phyloP scores from a whole-genome alignment of 2,888 invertebrate species.

The Hydropsyche betteni region DNA sequence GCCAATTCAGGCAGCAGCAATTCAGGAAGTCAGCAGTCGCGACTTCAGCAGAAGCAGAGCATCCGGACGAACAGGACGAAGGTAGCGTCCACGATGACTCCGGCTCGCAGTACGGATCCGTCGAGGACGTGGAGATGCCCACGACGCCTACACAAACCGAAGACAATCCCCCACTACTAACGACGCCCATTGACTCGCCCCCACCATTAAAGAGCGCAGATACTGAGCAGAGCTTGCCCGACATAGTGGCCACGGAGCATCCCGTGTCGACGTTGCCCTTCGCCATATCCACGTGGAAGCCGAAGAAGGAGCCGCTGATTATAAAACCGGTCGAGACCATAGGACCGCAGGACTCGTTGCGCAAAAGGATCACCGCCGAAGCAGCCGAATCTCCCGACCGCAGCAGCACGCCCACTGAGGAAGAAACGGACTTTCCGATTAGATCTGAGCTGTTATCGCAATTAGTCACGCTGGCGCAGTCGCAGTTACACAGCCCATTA shows the following conservation, averaged over 20 bases:
- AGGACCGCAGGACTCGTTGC: slow-evolving; percentile 61
- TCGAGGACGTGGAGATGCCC: slow-evolving; percentile 50
- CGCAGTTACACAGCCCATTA: slow-evolving; percentile 59
- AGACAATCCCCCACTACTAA: slow-evolving; percentile 31
- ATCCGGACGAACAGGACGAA: slow-evolving; percentile 25
- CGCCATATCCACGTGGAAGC: slow-evolving; percentile 66
- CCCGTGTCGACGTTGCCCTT: slow-evolving; percentile 66
- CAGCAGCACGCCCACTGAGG: slow-evolving; percentile 54
- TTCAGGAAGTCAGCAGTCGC: slow-evolving; percentile 54
- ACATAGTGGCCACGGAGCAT: slow-evolving; percentile 58
- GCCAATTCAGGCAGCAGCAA: slow-evolving; percentile 57
- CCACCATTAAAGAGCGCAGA: slow-evolving; percentile 21
- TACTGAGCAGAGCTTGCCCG: slow-evolving; percentile 46
- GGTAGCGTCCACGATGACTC: slow-evolving; percentile 52
- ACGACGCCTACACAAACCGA: slow-evolving; percentile 34
- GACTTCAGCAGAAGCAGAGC: neutral
- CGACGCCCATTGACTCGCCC: neutral
- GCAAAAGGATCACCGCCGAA: slow-evolving; percentile 67
- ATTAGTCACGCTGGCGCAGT: slow-evolving; percentile 64
- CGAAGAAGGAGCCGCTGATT: slow-evolving; percentile 57
- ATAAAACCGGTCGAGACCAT: slow-evolving; percentile 62
- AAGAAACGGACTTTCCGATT: slow-evolving; percentile 52
- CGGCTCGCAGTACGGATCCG: slow-evolving; percentile 48
- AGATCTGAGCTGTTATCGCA: slow-evolving; percentile 63
- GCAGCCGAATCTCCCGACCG: slow-evolving; percentile 53